Percentiles rank a stretch among this genome's conserved stretches.
phyloP scores from a whole-genome alignment of 2,888 invertebrate species.

The Leucoma salicis region DNA sequence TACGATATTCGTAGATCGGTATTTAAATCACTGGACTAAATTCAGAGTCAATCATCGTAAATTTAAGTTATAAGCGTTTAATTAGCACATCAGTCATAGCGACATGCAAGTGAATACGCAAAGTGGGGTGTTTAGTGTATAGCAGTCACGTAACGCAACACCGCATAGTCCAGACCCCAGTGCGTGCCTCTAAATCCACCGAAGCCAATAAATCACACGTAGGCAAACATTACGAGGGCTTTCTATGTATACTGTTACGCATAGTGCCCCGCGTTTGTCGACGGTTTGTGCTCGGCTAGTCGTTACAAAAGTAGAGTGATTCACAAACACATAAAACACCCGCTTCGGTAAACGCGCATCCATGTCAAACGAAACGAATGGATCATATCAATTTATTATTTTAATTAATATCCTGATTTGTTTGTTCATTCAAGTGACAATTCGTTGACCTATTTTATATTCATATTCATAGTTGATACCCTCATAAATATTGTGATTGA shows the following conservation, averaged over 20 bases:
- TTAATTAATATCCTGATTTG: slow-evolving; percentile 19
- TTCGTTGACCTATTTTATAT: slow-evolving; percentile 1
- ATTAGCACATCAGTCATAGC: slow-evolving; percentile 25
- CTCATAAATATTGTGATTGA: slow-evolving; percentile 9
- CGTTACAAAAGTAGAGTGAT: slow-evolving; percentile 64
- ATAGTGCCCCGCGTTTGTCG: slow-evolving; percentile 51
- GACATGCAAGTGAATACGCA: slow-evolving; percentile 23
- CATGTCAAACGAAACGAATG: slow-evolving; percentile 26
- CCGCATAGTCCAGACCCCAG: slow-evolving; percentile 49
- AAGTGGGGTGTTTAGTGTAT: slow-evolving; percentile 49
- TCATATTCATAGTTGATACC: slow-evolving; percentile 8
- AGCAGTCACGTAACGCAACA: slow-evolving; percentile 69
- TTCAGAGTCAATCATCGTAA: no score
- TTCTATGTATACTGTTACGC: slow-evolving; percentile 71
- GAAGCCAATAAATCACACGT: slow-evolving; percentile 83
- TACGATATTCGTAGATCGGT: no score
- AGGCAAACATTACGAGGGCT: slow-evolving; percentile 75
- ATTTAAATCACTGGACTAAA: no score
- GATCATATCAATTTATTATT: slow-evolving; percentile 11
- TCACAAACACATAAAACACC: slow-evolving; percentile 54
- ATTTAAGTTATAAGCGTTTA: not conserved
- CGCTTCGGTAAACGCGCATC: slow-evolving; percentile 26
- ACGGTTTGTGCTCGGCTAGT: slow-evolving; percentile 58
- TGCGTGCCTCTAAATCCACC: slow-evolving; percentile 78
- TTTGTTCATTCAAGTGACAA: not conserved